phyloP scores from a whole-genome alignment of 2,888 invertebrate species.

The Zygothrica quintamaculata region DNA sequence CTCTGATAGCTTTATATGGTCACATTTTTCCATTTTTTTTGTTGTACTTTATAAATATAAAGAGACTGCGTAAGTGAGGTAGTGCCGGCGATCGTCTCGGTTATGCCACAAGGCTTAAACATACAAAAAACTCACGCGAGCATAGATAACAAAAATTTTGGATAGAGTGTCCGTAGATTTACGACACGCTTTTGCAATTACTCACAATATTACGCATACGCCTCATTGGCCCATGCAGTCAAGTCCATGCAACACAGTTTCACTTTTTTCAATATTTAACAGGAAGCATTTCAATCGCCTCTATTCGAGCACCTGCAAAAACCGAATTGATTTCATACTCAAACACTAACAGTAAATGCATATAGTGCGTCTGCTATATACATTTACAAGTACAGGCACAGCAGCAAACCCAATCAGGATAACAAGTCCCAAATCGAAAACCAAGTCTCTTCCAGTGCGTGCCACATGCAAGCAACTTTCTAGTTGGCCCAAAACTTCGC shows the following conservation, averaged over 20 bases:
- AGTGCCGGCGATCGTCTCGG: conserved; percentile 28
- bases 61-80: conserved; percentile 60
- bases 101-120: conserved; percentile 30
- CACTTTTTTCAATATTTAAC: conserved; percentile 52
- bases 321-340: conserved; percentile 39
- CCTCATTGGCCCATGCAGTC: conserved; percentile 21
- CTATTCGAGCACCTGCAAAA: conserved; percentile 62
- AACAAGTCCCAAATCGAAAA: conserved; percentile 55
- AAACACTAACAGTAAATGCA: conserved; percentile 16
- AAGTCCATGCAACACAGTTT: conserved; percentile 39
- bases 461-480: conserved; percentile 73
- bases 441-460: conserved; percentile 51
- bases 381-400: conserved; percentile 12
- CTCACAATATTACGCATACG: conserved; percentile 76
- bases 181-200: conserved; percentile 75
- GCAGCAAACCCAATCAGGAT: conserved; percentile 62
- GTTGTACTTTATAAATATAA: too few species aligned
- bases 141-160: conserved; percentile 39
- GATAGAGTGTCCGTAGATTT: conserved; percentile 45
- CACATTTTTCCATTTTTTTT: conserved; percentile 15
- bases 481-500: conserved; percentile 67
- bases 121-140: conserved; percentile 27
- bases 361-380: conserved; percentile 33
- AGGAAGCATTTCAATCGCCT: too few species aligned
- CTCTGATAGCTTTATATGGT: conserved; percentile 8